Base-by-base conservation (phyloP, 2,113 vertebrate genomes). In the Carettochelys insculpta region DNA sequence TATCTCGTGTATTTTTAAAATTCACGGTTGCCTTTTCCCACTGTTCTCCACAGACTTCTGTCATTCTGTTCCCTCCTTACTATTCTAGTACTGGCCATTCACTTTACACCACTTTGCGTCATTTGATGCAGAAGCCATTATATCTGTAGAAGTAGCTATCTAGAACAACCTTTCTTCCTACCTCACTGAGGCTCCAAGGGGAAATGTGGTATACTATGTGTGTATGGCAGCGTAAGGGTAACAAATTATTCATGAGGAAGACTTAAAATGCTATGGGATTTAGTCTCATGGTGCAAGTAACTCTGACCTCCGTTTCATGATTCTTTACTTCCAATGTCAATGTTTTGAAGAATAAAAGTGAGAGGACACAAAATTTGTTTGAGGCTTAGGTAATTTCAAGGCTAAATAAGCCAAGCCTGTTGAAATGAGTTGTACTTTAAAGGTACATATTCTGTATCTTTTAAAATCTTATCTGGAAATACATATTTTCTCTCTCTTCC, bases 391-490 rank as follows among this genome's bases (percentile, higher is more conserved):
- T 85, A 45, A 85, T 93, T 91, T 54, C 81, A 16, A 75, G 34
- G 31, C 29, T 86, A 83, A 95, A 73, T 34, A 81, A 82, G 34
- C 65, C 29, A 78, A 43, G 24, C 45, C 65, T 52, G 9, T 82
- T 24, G 77, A 89, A 89, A 83, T 53, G 48, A 61, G 47, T 8
- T 41, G 58, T 43, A 52, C 38, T n/a, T 41, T 43, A 73, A 80
- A 80, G 34, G 58, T 65, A 16, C n/a, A 16, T 65, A 16, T 34
- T n/a, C 58, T n/a, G 34, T 82, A 41, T 77, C 58, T 75, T 93
- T 84, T 61, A 83, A 92, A 89, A 83, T 77, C 54, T 94, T 73
- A 86, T 92, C 93, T 95, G 92, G 86, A 90, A 95, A 83, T n/a
- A 20, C 31, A 58, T 47, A n/a, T 83, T 90, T 86, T 80, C 78